Conservation (phyloP, 35 echinoderm and acorn worm species). For the Apostichopus parvimensis region DNA sequence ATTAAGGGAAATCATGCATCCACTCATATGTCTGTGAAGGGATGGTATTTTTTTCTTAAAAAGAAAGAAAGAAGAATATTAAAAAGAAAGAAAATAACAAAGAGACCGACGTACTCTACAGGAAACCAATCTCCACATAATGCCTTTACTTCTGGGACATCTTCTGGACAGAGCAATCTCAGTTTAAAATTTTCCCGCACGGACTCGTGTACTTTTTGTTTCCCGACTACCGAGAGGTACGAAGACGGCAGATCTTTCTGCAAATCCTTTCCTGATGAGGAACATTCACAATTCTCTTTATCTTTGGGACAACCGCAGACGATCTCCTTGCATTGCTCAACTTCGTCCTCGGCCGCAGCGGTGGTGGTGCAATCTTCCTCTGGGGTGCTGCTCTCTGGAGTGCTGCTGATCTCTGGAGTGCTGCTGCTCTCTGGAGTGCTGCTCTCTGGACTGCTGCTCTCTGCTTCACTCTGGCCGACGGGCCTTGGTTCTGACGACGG, state of each 20-base stretch:
- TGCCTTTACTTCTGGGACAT: conserved; percentile 88
- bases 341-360: too few relatives aligned
- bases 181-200: conserved; percentile 57
- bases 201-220: conserved; percentile 28
- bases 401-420: neutral
- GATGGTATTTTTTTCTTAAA: neutral
- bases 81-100: neutral
- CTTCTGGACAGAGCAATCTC: conserved; percentile 85
- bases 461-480: neutral
- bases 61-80: neutral
- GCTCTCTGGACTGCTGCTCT: neutral
- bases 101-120: conserved; percentile 83
- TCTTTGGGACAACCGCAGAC: neutral
- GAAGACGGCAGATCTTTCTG: neutral
- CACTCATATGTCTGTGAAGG: neutral
- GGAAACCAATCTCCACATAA: conserved; percentile 96
- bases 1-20: too few relatives aligned
- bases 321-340: neutral
- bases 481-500: neutral
- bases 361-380: neutral
- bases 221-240: conserved; percentile 16
- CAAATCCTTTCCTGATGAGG: neutral
- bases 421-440: neutral
- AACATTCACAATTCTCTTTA: neutral
- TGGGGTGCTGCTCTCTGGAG: neutral